phyloP scores from a whole-genome alignment of 2,888 invertebrate species.

The Drosophila neonasuta region DNA sequence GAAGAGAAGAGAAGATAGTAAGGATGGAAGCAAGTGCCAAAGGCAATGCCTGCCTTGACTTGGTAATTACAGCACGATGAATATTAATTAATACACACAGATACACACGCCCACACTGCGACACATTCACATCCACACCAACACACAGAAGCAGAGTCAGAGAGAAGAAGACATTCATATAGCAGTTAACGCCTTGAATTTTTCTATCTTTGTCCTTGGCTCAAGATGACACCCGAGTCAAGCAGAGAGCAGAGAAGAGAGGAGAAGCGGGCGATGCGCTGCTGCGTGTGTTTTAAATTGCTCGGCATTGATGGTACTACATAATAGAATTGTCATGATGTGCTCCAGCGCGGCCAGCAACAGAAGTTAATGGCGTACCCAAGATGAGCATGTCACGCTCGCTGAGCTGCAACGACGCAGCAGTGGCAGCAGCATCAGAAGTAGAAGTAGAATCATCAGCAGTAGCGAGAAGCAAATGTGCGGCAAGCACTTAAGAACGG shows the following conservation, averaged over 20 bases:
- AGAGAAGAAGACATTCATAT: not conserved
- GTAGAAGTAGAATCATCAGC: no score
- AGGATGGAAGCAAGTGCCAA: not conserved
- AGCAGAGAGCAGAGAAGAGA: not conserved
- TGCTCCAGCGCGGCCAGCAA: constrained; percentile 61
- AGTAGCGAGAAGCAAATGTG: constrained; percentile 40
- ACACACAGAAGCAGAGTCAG: constrained; percentile 6
- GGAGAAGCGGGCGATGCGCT: not conserved
- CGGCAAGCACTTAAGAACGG: constrained; percentile 58
- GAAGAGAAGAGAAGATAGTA: not conserved
- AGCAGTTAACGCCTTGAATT: constrained; percentile 14
- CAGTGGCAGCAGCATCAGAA: not conserved
- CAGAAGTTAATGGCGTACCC: constrained; percentile 62
- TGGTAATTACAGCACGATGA: constrained; percentile 74
- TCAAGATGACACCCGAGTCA: constrained; percentile 4
- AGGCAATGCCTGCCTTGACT: constrained; percentile 21
- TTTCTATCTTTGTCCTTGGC: constrained; percentile 45
- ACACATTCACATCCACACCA: constrained; percentile 3
- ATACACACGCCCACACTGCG: constrained; percentile 7
- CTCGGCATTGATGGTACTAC: constrained; percentile 54
- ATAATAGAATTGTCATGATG: constrained; percentile 64
- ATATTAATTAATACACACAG: constrained; percentile 63
- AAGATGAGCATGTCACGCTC: constrained; percentile 75
- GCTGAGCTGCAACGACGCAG: constrained; percentile 67
- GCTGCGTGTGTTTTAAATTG: constrained; percentile 45